These are phyloP conservation scores for Ochotona curzoniae DNA, from an alignment of 2,113 vertebrate genomes.

Conservation along the genomic window DNA sequence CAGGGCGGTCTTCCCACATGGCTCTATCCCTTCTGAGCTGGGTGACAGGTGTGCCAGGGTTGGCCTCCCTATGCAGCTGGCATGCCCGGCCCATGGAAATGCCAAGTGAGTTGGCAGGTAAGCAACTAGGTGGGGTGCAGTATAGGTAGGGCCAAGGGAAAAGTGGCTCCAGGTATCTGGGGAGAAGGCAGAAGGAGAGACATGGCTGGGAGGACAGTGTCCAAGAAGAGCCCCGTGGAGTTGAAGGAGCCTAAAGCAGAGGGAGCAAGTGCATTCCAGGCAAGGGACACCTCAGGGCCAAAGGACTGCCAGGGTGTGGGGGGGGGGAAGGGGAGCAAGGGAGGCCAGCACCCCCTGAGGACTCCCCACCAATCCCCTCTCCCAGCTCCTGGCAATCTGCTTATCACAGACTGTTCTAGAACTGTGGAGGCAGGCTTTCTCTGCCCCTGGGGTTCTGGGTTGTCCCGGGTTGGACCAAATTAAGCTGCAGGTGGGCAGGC, in stretches of 20 bases:
- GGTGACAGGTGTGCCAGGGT: background rate
- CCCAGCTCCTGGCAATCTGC: background rate
- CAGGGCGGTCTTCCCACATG: background rate
- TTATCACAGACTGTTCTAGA: conserved; percentile 16
- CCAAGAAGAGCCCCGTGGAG: background rate
- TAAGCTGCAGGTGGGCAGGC: background rate
- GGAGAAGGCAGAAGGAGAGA: background rate
- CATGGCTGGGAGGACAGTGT: background rate
- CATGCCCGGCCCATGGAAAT: background rate
- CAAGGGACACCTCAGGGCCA: background rate
- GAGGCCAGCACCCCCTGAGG: no score
- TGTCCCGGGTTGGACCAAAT: background rate
- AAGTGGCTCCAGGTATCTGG: background rate
- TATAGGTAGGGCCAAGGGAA: no score
- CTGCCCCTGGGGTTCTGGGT: background rate
- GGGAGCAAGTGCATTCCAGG: background rate
- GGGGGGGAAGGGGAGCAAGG: no score
- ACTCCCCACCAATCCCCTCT: background rate
- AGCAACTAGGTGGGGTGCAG: background rate
- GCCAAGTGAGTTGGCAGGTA: no score
- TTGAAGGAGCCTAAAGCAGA: background rate
- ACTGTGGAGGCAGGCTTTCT: background rate
- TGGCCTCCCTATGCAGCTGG: background rate
- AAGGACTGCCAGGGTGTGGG: background rate
- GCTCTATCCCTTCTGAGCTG: background rate